Conservation (phyloP, 92 coral and sea anemone species). For the Paragorgia papillata region DNA sequence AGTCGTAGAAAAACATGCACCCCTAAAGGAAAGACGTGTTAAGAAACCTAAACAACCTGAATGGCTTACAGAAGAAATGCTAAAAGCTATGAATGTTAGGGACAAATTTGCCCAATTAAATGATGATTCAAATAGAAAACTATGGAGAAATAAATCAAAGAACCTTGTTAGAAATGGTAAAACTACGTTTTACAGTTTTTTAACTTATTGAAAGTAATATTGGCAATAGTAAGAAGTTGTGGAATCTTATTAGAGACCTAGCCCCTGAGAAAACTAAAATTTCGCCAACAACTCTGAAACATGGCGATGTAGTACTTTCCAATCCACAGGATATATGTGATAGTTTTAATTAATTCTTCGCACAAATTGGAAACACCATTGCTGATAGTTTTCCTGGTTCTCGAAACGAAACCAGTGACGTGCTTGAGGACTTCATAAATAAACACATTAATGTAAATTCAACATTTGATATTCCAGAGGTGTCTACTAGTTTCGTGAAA, state of each 20-base stretch:
- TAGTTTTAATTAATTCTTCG: slow-evolving; percentile 31
- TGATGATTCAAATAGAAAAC: slow-evolving; percentile 22
- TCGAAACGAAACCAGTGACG: slow-evolving; percentile 8
- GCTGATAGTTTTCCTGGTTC: slow-evolving; percentile 13
- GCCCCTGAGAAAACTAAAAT: slow-evolving; percentile 25
- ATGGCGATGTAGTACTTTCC: slow-evolving; percentile 30
- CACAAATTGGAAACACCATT: slow-evolving; percentile 14
- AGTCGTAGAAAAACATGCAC: slow-evolving; percentile 59
- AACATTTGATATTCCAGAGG: slow-evolving; percentile 29
- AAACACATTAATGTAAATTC: slow-evolving; percentile 14
- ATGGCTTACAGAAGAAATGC: slow-evolving; percentile 37
- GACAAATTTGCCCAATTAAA: slow-evolving; percentile 34
- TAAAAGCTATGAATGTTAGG: slow-evolving; percentile 23
- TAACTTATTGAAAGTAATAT: slow-evolving; percentile 26
- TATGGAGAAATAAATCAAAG: slow-evolving; percentile 28
- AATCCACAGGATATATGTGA: slow-evolving; percentile 33
- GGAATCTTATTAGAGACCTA: slow-evolving; percentile 31
- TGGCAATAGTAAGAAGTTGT: slow-evolving; percentile 29
- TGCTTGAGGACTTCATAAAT: slow-evolving; percentile 30
- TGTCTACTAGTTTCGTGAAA: slow-evolving; percentile 21
- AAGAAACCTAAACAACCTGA: slow-evolving; percentile 34
- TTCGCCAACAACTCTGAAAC: slow-evolving; percentile 18
- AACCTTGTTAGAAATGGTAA: slow-evolving; percentile 31
- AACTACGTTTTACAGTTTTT: slow-evolving; percentile 27
- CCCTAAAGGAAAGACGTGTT: slow-evolving; percentile 41